Percentiles rank a stretch among this genome's conserved stretches.
Conservation (phyloP, 1,140 invertebrate genomes). For the Habropoda laboriosa region DNA sequence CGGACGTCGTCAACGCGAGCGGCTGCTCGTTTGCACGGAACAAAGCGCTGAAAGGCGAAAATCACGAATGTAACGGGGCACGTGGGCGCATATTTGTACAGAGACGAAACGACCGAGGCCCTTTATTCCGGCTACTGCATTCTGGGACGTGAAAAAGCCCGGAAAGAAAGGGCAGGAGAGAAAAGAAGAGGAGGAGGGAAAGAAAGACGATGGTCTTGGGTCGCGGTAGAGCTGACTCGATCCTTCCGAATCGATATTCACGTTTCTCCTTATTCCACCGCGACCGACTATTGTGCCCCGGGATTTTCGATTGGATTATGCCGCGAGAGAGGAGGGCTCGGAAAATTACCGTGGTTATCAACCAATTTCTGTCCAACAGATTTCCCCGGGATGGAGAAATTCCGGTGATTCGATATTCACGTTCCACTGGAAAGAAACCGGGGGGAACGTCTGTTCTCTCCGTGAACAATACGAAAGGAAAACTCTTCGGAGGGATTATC, state of each 20-base stretch:
- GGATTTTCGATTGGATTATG: conserved; percentile 32
- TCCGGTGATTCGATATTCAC: not conserved
- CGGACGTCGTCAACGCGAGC: not conserved
- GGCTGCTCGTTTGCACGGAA: conserved; percentile 33
- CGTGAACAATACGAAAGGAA: not conserved
- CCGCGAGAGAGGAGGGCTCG: not conserved
- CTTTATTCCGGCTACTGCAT: conserved; percentile 50
- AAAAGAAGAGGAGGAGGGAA: not conserved
- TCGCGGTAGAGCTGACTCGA: conserved; percentile 32
- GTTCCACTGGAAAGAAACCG: not conserved
- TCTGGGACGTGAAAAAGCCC: conserved; percentile 53
- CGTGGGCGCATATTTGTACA: conserved; percentile 49
- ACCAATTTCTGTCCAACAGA: not conserved
- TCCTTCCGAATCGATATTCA: conserved; percentile 52
- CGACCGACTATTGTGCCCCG: conserved; percentile 31
- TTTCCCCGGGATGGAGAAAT: not conserved
- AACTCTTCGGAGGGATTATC: not conserved
- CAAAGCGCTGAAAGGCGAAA: conserved; percentile 45
- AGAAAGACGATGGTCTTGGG: conserved; percentile 43
- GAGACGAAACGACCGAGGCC: conserved; percentile 36
- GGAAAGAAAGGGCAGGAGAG: conserved; percentile 1
- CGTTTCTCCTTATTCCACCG: conserved; percentile 21
- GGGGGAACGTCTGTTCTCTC: too few species aligned
- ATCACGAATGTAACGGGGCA: conserved; percentile 33
- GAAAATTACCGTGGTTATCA: conserved; percentile 15